phyloP scores from a whole-genome alignment of 1,140 invertebrate species.

The Cotesia vestalis region DNA sequence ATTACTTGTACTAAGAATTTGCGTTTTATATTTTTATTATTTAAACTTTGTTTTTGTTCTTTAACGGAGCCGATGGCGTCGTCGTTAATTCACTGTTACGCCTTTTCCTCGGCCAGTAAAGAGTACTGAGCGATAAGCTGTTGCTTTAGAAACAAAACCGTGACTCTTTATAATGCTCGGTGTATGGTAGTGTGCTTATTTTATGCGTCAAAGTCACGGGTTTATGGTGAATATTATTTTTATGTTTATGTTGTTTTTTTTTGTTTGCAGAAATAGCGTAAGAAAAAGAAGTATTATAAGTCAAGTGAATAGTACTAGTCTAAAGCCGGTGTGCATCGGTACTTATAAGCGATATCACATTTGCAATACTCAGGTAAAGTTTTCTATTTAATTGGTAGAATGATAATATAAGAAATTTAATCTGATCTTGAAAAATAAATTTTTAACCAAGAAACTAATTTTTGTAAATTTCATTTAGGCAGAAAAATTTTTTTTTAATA shows the following conservation, averaged over 20 bases:
- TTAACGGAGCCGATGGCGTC: constrained; percentile 9
- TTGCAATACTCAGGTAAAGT: constrained; percentile 76
- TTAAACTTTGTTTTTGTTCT: constrained; percentile 7
- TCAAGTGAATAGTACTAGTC: constrained; percentile 48
- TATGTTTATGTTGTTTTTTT: constrained; percentile 40
- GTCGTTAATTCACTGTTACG: constrained; percentile 13
- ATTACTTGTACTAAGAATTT: background rate
- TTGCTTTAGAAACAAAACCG: constrained; percentile 5
- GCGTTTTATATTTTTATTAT: background rate
- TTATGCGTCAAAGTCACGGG: background rate
- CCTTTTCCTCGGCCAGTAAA: background rate
- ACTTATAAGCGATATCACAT: constrained; percentile 75
- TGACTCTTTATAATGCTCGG: background rate
- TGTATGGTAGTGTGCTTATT: background rate
- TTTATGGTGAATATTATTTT: background rate
- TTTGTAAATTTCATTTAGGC: no score
- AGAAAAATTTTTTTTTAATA: no score
- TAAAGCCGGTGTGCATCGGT: constrained; percentile 69
- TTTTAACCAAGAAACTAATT: constrained; percentile 23
- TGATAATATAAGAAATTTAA: no score
- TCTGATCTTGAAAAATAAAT: background rate
- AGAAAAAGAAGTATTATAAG: constrained; percentile 55
- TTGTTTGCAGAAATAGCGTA: constrained; percentile 50
- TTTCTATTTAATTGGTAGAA: background rate
- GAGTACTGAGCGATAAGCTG: background rate